phyloP scores from a whole-genome alignment of 1,140 invertebrate genomes.

The Cephus cinctus region DNA sequence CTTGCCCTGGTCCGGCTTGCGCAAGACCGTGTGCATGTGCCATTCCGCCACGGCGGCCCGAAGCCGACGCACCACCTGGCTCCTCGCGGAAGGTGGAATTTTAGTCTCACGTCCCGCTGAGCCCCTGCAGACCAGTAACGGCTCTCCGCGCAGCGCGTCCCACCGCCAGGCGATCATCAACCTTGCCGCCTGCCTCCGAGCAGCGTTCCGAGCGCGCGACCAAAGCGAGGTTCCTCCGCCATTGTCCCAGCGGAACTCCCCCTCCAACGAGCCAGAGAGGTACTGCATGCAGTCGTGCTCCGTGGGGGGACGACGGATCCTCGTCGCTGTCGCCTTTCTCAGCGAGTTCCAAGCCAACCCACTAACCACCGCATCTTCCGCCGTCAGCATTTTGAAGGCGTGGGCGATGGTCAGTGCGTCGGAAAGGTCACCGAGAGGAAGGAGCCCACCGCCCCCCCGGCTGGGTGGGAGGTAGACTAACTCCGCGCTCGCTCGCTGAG shows the following conservation, averaged over 20 bases:
- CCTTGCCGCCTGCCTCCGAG: not conserved
- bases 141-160: slow-evolving; percentile 4
- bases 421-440: slow-evolving; percentile 23
- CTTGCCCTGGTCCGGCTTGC: slow-evolving; percentile 27
- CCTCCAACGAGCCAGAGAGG: slow-evolving; percentile 20
- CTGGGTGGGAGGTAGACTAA: slow-evolving; percentile 10
- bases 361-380: slow-evolving; percentile 18
- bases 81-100: slow-evolving; percentile 9
- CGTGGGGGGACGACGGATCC: slow-evolving; percentile 7
- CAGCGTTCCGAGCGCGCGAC: slow-evolving; percentile 17
- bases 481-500: slow-evolving; percentile 22
- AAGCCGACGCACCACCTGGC: slow-evolving; percentile 9
- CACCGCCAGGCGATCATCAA: slow-evolving; percentile 18
- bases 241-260: slow-evolving; percentile 11
- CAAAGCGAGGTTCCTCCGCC: slow-evolving; percentile 20
- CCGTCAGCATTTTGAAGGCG: slow-evolving; percentile 29
- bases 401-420: slow-evolving; percentile 28
- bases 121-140: not conserved
- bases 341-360: slow-evolving; percentile 21
- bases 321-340: slow-evolving; percentile 1
- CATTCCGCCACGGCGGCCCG: slow-evolving; percentile 5
- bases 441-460: slow-evolving; percentile 21
- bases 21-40: slow-evolving; percentile 7
- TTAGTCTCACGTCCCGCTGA: not conserved
- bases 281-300: slow-evolving; percentile 15